Evolutionary conservation across 2,888 invertebrate species (phyloP), one percentile per base, ranked within the genome.

Genomic region (Pseudococcus longispinus): DNA sequence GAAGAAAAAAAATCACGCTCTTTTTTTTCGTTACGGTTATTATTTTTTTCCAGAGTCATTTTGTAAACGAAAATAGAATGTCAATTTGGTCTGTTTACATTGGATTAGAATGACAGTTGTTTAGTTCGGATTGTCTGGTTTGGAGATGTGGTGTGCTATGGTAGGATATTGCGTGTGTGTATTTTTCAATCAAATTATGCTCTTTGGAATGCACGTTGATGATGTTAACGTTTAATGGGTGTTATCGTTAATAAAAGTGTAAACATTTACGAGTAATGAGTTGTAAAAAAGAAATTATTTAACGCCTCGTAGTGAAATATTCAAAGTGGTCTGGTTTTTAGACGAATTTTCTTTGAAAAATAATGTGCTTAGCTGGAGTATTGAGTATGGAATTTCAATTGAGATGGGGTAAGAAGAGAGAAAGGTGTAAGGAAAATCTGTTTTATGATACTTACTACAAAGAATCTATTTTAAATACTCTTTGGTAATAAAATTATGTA

Each of bases 41-140:
- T 29, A 70, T 70, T 70, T 70, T 70, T 55, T 70, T 70, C 18
- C 15, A 70, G 13, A 70, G 70, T 70, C 70, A 70, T 70, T 70
- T 70, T 70, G 70, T 70, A 70, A 70, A 70, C 70, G 70, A 70
- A 70, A 70, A 70, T 70, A 70, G 70, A 70, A 70, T 70, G 70
- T 70, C 29, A 70, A 70, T 70, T 70, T 70, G 20, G 8, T 4
- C 26, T 70, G 70, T 70, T 70, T 70, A 70, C 70, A 29, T 70
- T 70, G 70, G 70, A 70, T 23, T 70, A 70, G 29, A 70, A 70
- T 26, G 70, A 70, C 70, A 70, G 70, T 70, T 23, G 26, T 70
- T 70, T 70, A n/a, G 55, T n/a, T 55, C 55, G 55, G 55, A 55
- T 55, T n/a, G 55, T 55, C 55, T 55, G 55, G n/a, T 3, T 4